A percentile compares a stretch with the other conserved stretches of the same genome.
Evolutionary conservation across 2,888 invertebrate species (phyloP).

Genomic region (Papilio demoleus): DNA sequence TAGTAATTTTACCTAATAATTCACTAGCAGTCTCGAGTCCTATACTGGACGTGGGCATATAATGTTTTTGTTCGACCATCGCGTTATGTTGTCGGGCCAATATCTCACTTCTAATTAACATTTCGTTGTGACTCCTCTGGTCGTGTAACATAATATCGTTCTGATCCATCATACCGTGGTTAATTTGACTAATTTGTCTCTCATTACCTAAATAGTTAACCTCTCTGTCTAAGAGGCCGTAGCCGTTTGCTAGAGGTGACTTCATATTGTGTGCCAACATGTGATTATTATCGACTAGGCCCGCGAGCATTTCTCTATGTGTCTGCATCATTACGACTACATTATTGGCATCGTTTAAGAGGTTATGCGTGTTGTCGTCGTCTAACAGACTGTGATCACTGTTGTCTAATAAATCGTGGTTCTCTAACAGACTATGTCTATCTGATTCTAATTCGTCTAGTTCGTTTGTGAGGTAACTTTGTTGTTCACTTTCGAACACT

Average conservation of each 20-base stretch:
- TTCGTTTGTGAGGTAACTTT: constrained; percentile 70
- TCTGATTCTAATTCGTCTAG: constrained; percentile 79
- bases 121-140: constrained; percentile 67
- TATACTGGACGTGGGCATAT: constrained; percentile 73
- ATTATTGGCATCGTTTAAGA: constrained; percentile 69
- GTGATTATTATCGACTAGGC: constrained; percentile 70
- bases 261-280: constrained; percentile 66
- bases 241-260: constrained; percentile 69
- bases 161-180: constrained; percentile 67
- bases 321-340: constrained; percentile 73
- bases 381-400: constrained; percentile 76
- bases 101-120: constrained; percentile 74
- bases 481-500: constrained; percentile 69
- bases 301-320: constrained; percentile 73
- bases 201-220: constrained; percentile 70
- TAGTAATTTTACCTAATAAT: constrained; percentile 75
- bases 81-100: constrained; percentile 69
- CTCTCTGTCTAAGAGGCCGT: constrained; percentile 72
- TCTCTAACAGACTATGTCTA: constrained; percentile 77
- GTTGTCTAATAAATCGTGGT: constrained; percentile 75
- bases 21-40: constrained; percentile 77
- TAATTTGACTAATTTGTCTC: constrained; percentile 75
- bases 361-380: constrained; percentile 71
- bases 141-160: constrained; percentile 70
- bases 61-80: constrained; percentile 72